Evolutionary conservation across 2,113 vertebrate genomes (phyloP).

Genomic region (Arizona elegans): DNA sequence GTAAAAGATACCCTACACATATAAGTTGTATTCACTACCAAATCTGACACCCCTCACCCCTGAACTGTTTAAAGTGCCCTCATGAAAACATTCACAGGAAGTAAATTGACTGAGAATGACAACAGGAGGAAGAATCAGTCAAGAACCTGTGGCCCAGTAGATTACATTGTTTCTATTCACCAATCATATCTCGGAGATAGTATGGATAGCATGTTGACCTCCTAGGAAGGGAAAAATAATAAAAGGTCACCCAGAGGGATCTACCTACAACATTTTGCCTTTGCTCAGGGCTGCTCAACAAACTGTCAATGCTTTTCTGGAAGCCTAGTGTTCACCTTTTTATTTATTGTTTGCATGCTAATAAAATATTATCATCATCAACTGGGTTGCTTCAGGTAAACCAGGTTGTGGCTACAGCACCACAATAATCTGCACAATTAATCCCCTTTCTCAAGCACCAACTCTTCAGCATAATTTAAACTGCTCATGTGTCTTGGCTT

Average conservation of each 20-base stretch:
- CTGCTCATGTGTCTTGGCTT: background rate
- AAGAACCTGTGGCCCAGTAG: background rate
- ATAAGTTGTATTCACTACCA: background rate
- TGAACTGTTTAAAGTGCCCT: background rate
- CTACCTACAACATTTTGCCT: background rate
- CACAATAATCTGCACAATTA: background rate
- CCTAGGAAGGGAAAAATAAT: background rate
- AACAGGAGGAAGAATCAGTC: background rate
- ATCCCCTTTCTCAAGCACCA: background rate
- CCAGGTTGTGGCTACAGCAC: background rate
- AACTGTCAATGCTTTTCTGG: background rate
- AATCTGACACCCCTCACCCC: background rate
- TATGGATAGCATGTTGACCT: background rate
- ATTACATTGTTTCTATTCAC: background rate
- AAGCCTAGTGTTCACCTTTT: background rate
- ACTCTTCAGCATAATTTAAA: background rate
- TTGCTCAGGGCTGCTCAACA: background rate
- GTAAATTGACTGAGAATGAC: background rate
- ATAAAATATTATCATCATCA: background rate
- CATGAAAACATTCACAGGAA: background rate
- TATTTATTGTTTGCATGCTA: background rate
- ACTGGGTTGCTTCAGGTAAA: background rate
- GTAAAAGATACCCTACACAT: background rate
- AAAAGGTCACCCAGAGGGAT: background rate
- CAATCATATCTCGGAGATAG: background rate